Percentiles rank a stretch among this genome's conserved stretches.
Conservation (phyloP, 2,888 invertebrate genomes). For the Drosophila multiciliata region DNA sequence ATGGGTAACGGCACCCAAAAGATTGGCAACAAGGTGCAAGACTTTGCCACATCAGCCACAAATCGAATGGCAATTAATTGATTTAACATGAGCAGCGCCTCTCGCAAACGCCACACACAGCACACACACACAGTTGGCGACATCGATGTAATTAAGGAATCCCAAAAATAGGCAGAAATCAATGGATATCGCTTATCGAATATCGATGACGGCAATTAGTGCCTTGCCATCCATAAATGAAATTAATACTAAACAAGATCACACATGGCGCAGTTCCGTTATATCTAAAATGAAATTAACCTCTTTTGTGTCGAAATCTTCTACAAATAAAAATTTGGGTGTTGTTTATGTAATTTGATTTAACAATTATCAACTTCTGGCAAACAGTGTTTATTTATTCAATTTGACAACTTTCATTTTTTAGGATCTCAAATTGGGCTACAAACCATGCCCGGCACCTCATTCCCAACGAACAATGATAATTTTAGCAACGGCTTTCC, state of each 20-base stretch:
- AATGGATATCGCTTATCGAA: slow-evolving; percentile 13
- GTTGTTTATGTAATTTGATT: neutral
- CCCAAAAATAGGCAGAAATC: slow-evolving; percentile 38
- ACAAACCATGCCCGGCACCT: slow-evolving; percentile 72
- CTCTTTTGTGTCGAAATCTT: neutral
- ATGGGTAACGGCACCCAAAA: slow-evolving; percentile 53
- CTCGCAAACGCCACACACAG: slow-evolving; percentile 22
- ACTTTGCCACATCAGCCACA: slow-evolving; percentile 56
- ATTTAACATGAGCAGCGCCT: slow-evolving; percentile 58
- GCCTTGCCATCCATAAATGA: slow-evolving; percentile 1
- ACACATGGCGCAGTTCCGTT: neutral
- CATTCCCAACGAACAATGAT: slow-evolving; percentile 78
- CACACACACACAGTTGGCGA: slow-evolving; percentile 25
- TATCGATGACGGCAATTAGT: slow-evolving; percentile 50
- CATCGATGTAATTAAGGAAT: slow-evolving; percentile 53
- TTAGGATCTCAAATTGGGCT: slow-evolving; percentile 25
- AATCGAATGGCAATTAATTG: slow-evolving; percentile 72
- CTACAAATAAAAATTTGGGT: neutral
- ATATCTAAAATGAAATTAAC: neutral
- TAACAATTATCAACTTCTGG: neutral
- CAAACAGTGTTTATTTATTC: neutral
- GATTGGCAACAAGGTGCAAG: slow-evolving; percentile 52
- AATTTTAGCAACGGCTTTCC: slow-evolving; percentile 80
- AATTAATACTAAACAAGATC: neutral
- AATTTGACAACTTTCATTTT: slow-evolving; percentile 7